A percentile compares a stretch with the other conserved stretches of the same genome.
These are phyloP conservation scores for Musca domestica DNA, from an alignment of 1,140 invertebrate genomes.

Conservation along the genomic window DNA sequence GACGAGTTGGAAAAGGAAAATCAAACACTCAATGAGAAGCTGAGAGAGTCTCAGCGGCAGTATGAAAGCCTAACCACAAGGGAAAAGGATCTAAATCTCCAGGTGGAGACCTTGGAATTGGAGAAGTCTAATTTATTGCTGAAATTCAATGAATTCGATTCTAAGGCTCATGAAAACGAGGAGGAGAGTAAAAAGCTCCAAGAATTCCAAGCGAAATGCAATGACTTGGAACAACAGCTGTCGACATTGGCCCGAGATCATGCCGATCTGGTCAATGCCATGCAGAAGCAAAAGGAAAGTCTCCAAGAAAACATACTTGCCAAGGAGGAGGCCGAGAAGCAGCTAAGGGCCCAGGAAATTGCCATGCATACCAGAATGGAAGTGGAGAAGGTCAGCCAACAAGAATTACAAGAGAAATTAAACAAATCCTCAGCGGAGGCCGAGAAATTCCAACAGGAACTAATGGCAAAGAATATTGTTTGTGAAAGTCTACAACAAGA, in stretches of 20 bases:
- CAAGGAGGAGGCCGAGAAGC: constrained; percentile 21
- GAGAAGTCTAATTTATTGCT: constrained; percentile 42
- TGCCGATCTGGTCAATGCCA: constrained; percentile 24
- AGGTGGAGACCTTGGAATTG: constrained; percentile 30
- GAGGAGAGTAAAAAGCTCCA: constrained; percentile 43
- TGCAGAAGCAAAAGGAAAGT: constrained; percentile 27
- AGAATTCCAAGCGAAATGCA: constrained; percentile 42
- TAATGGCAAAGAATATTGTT: constrained; percentile 23
- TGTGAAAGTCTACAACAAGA: constrained; percentile 13
- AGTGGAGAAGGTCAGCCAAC: neutral
- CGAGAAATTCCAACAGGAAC: constrained; percentile 18
- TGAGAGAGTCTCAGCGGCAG: constrained; percentile 31
- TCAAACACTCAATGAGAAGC: constrained; percentile 37
- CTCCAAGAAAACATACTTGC: constrained; percentile 25
- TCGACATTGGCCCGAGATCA: constrained; percentile 28
- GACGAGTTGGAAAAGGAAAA: constrained; percentile 54
- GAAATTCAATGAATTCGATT: constrained; percentile 52
- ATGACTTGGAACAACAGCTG: constrained; percentile 30
- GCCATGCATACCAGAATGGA: neutral
- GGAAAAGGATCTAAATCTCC: constrained; percentile 21
- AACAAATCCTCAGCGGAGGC: too few species aligned
- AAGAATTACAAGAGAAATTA: neutral
- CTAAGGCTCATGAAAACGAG: constrained; percentile 54
- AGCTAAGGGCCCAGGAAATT: constrained; percentile 9
- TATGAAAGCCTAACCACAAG: constrained; percentile 5